Evolutionary conservation across 64 coral and sea anemone genomes (phyloP).

Genomic region (Hydrozoanthus tunicans): DNA sequence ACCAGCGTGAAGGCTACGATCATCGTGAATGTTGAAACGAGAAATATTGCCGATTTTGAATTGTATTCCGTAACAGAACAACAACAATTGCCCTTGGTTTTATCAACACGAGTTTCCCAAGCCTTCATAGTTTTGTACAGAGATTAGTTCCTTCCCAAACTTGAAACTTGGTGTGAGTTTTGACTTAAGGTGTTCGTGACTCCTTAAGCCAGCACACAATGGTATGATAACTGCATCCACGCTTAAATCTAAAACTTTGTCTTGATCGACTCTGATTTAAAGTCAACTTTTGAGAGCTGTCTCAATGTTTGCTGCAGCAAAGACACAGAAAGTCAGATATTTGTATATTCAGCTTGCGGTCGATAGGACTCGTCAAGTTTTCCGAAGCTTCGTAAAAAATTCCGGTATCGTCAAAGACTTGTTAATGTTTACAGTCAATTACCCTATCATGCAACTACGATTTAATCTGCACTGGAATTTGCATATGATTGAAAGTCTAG

Average conservation of each 20-base stretch:
- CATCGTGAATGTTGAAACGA: constrained; percentile 37
- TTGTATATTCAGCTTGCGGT: neutral
- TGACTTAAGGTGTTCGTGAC: constrained; percentile 15
- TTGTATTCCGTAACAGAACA: neutral
- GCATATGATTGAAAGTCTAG: neutral
- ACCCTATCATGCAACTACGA: neutral
- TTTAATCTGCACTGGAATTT: neutral
- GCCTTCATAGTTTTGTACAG: constrained; percentile 22
- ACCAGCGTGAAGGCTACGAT: constrained; percentile 17
- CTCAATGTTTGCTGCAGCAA: neutral
- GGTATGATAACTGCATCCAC: neutral
- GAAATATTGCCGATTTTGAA: constrained; percentile 26
- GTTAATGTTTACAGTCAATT: neutral
- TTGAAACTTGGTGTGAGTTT: neutral
- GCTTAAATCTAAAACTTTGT: neutral
- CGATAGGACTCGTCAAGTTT: neutral
- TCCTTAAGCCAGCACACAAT: constrained; percentile 4
- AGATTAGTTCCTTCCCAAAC: neutral
- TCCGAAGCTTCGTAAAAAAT: neutral
- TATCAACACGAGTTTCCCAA: constrained; percentile 39
- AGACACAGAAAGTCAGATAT: neutral
- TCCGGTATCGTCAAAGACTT: neutral
- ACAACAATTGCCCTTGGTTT: neutral
- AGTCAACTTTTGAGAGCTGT: neutral
- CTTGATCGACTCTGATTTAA: neutral